Percentiles rank a stretch among this genome's conserved stretches.
Evolutionary conservation across 2,797 vertebrate genomes (phyloP).

Genomic region (Amblyopsis hoosieri): DNA sequence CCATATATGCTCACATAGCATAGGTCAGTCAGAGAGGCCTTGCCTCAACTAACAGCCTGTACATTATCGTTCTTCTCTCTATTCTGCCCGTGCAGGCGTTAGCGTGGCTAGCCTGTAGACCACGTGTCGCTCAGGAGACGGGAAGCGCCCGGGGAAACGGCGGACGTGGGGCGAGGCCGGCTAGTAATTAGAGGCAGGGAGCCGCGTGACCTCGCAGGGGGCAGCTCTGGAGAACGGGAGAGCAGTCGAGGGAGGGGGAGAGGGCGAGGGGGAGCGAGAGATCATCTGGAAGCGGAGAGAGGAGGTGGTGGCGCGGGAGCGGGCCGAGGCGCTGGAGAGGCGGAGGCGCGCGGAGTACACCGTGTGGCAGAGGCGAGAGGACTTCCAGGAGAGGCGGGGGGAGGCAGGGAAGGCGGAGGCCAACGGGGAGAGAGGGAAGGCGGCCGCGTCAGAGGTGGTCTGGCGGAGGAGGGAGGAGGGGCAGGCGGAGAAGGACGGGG

Average conservation of each 20-base stretch:
- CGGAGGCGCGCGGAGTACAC: constrained; percentile 75
- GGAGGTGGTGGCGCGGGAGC: constrained; percentile 81
- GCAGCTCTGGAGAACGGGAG: constrained; percentile 84
- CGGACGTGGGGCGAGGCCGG: neutral
- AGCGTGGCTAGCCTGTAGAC: constrained; percentile 54
- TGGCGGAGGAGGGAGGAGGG: constrained; percentile 54
- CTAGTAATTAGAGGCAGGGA: constrained; percentile 38
- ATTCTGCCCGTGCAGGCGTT: constrained; percentile 42
- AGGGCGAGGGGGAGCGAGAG: constrained; percentile 65
- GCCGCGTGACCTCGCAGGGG: constrained; percentile 61
- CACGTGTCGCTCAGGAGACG: no score
- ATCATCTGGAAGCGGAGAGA: constrained; percentile 79
- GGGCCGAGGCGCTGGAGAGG: constrained; percentile 73
- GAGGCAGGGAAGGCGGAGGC: constrained; percentile 65
- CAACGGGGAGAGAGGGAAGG: constrained; percentile 44
- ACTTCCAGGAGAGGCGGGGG: constrained; percentile 81
- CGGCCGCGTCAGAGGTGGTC: constrained; percentile 49
- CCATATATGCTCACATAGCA: constrained; percentile 5
- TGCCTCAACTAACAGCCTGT: neutral
- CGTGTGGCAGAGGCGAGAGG: constrained; percentile 81
- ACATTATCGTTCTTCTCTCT: no score
- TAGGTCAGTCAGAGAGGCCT: no score
- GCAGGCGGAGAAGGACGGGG: constrained; percentile 57
- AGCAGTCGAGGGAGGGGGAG: constrained; percentile 75
- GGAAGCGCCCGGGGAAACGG: neutral